phyloP scores from a whole-genome alignment of 2,797 vertebrate species.

The Potorous gilbertii region DNA sequence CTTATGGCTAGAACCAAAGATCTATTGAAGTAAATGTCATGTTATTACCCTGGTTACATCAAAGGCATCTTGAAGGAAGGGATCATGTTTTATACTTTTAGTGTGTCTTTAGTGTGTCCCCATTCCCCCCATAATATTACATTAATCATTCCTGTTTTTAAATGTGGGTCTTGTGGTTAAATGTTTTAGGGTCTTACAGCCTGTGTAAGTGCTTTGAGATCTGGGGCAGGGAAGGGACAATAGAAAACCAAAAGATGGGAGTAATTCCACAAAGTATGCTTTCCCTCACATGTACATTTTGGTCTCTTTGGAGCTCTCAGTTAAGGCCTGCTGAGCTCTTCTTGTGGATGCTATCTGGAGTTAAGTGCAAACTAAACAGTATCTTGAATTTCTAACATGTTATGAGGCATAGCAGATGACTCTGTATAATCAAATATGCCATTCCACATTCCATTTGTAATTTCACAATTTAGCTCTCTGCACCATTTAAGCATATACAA shows the following conservation, averaged over 20 bases:
- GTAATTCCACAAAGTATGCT: accelerated
- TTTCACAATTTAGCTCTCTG: conserved; percentile 79
- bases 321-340: background rate
- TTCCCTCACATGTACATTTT: background rate
- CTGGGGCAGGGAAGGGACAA: background rate
- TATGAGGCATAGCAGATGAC: conserved; percentile 74
- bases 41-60: background rate
- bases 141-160: conserved; percentile 29
- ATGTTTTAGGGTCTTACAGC: background rate
- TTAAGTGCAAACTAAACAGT: conserved; percentile 59
- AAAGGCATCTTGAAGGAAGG: background rate
- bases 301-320: background rate
- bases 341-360: conserved; percentile 20
- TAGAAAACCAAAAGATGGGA: background rate
- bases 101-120: background rate
- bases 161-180: background rate
- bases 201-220: background rate
- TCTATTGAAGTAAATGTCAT: background rate
- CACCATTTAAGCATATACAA: conserved; percentile 76
- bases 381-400: conserved; percentile 64
- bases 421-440: conserved; percentile 76
- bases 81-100: background rate
- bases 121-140: background rate
- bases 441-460: conserved; percentile 77
- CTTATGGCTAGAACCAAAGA: background rate